Percentiles rank a stretch among this genome's conserved stretches.
These are phyloP conservation scores for Sander vitreus DNA, from an alignment of 2,113 vertebrate genomes.

Conservation along the genomic window DNA sequence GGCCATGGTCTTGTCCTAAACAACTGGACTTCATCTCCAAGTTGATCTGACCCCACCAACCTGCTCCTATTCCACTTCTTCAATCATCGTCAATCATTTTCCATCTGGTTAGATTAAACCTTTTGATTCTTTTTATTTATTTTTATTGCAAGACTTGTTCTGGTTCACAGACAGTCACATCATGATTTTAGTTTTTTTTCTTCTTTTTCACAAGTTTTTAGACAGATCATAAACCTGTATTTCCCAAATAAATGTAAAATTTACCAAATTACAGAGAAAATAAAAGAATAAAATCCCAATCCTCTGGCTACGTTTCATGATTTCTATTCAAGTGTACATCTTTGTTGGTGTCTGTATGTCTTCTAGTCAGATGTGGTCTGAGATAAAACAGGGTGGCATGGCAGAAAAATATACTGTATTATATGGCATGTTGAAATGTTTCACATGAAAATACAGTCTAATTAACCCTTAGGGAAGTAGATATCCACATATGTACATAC, in stretches of 20 bases:
- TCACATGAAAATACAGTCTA: background rate
- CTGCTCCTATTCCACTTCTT: slow-evolving; percentile 24
- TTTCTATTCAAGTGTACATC: slow-evolving; percentile 1
- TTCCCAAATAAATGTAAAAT: slow-evolving; percentile 66
- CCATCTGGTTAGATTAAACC: slow-evolving; percentile 31
- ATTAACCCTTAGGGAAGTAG: background rate
- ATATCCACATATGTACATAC: background rate
- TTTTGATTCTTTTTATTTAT: slow-evolving; percentile 21
- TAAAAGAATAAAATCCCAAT: slow-evolving; percentile 76
- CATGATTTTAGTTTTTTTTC: slow-evolving; percentile 25
- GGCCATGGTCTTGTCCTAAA: slow-evolving; percentile 92
- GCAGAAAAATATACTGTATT: background rate
- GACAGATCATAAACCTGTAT: slow-evolving; percentile 36
- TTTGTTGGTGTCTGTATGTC: background rate
- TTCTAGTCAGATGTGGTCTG: background rate
- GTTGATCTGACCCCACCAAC: background rate
- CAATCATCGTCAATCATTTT: slow-evolving; percentile 13
- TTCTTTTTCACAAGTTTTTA: slow-evolving; percentile 64
- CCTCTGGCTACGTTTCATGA: background rate
- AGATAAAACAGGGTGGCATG: background rate
- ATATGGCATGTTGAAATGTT: background rate
- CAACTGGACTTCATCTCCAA: slow-evolving; percentile 31
- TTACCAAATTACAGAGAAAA: slow-evolving; percentile 75
- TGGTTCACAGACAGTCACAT: slow-evolving; percentile 36
- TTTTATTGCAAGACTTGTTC: slow-evolving; percentile 35